Evolutionary conservation across 2,888 invertebrate species (phyloP).

Genomic region (Alentia gelatinosa): DNA sequence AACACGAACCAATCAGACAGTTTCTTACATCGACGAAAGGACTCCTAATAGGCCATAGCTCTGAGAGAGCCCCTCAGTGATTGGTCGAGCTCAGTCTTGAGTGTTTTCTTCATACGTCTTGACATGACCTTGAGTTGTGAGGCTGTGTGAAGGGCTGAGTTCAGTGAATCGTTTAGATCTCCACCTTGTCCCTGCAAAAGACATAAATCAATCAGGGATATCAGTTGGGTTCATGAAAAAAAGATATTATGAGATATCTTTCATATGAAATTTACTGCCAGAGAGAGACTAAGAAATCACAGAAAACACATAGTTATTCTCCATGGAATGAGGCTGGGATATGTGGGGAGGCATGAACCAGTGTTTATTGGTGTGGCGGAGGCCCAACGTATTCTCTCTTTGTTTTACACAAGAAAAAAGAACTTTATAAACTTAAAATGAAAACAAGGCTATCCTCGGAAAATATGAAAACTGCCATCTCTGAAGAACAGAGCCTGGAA

Average conservation of each 20-base stretch:
- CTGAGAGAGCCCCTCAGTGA: slow-evolving; percentile 29
- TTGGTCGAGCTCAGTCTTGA: slow-evolving; percentile 24
- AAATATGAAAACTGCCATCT: neutral
- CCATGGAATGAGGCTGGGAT: no score
- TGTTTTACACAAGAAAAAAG: no score
- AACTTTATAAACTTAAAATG: no score
- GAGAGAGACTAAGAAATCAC: no score
- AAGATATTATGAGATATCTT: neutral
- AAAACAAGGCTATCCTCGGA: no score
- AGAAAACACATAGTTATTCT: no score
- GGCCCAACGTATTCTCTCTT: no score
- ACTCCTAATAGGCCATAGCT: neutral
- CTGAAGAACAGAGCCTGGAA: no score
- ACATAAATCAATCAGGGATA: neutral
- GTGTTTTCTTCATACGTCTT: slow-evolving; percentile 25
- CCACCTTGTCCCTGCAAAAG: neutral
- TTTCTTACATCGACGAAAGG: neutral
- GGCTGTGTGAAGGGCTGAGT: slow-evolving; percentile 26
- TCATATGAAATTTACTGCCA: no score
- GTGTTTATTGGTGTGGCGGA: no score
- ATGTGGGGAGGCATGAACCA: no score
- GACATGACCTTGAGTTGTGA: slow-evolving; percentile 25
- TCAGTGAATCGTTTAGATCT: slow-evolving; percentile 13
- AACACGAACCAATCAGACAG: neutral
- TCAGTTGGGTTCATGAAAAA: no score